Evolutionary conservation across 2,113 vertebrate species (phyloP).

Genomic region (Zonotrichia leucophrys): DNA sequence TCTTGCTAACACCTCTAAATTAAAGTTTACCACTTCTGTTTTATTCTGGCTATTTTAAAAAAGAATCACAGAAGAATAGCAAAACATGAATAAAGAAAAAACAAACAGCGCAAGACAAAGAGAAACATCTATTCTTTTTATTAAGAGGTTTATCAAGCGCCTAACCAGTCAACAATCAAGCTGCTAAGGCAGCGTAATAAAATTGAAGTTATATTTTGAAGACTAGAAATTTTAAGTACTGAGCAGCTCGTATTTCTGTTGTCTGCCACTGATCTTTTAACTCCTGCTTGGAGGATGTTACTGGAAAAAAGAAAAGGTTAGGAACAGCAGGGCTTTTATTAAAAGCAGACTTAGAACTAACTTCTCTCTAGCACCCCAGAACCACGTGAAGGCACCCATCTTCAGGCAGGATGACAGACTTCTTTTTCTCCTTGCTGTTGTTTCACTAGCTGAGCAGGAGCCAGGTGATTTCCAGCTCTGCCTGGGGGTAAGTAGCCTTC

Average conservation of each 20-base stretch:
- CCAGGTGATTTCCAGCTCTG: conserved; percentile 46
- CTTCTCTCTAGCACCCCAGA: neutral
- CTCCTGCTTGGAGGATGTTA: neutral
- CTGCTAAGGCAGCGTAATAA: neutral
- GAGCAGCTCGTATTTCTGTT: neutral
- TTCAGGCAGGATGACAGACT: neutral
- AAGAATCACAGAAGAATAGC: neutral
- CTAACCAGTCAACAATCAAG: neutral
- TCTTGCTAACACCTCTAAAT: neutral
- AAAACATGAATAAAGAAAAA: neutral
- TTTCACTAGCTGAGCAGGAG: neutral
- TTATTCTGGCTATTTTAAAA: neutral
- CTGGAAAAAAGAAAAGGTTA: neutral
- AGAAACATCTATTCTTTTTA: neutral
- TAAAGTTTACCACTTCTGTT: neutral
- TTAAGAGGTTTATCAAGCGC: neutral
- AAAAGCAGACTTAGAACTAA: neutral
- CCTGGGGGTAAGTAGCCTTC: neutral
- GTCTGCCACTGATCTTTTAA: neutral
- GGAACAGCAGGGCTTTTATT: neutral
- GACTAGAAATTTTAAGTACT: neutral
- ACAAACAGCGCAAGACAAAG: neutral
- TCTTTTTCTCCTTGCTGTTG: neutral
- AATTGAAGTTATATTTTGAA: conserved; percentile 6
- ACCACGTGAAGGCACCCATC: neutral